phyloP scores from a whole-genome alignment of 2,888 invertebrate genomes.

The Scelioninae gen. 2 region DNA sequence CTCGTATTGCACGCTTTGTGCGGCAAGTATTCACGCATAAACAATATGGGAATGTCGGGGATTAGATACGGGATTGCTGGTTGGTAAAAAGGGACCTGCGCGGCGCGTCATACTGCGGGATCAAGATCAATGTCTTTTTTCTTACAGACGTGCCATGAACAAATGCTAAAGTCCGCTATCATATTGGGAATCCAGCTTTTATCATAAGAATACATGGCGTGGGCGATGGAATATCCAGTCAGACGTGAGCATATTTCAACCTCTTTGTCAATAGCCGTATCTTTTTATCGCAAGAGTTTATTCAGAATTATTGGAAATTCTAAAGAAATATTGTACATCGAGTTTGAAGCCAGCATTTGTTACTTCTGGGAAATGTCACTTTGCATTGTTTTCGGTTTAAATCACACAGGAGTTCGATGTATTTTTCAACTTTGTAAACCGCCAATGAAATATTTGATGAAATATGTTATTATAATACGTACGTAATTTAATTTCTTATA shows the following conservation, averaged over 20 bases:
- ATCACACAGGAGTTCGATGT: no score
- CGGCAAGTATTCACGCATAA: slow-evolving; percentile 65
- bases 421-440: no score
- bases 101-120: slow-evolving; percentile 26
- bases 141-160: slow-evolving; percentile 18
- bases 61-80: slow-evolving; percentile 60
- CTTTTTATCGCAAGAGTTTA: no score
- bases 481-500: no score
- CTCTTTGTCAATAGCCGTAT: not conserved
- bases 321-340: no score
- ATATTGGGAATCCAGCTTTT: slow-evolving; percentile 7
- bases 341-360: no score
- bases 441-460: no score
- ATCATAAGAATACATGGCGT: slow-evolving; percentile 3
- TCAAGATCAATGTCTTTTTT: slow-evolving; percentile 51
- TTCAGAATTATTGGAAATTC: no score
- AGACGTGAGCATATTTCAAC: not conserved
- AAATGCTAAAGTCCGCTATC: not conserved
- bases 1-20: slow-evolving; percentile 69
- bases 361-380: no score
- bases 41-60: slow-evolving; percentile 64
- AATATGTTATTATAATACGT: no score
- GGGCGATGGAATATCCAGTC: slow-evolving; percentile 16
- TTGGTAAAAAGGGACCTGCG: slow-evolving; percentile 31
- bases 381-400: no score